phyloP scores from a whole-genome alignment of 2,888 invertebrate genomes.

The Operophtera brumata region DNA sequence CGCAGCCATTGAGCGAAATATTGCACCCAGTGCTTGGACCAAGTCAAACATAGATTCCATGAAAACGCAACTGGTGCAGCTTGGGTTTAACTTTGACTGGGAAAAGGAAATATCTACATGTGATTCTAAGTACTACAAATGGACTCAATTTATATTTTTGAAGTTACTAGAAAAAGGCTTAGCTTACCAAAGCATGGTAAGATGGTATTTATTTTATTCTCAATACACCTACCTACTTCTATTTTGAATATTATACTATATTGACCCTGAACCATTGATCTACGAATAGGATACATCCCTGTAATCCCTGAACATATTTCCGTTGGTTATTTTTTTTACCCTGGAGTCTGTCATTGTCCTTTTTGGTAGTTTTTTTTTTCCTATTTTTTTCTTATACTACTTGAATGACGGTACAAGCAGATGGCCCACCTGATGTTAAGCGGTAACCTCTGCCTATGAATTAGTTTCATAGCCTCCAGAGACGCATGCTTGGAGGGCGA shows the following conservation, averaged over 20 bases:
- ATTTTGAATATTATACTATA: neutral
- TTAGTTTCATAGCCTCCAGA: too few relatives aligned
- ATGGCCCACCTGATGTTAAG: too few relatives aligned
- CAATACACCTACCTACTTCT: neutral
- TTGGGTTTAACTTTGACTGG: conserved; percentile 97
- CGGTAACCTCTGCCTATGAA: too few relatives aligned
- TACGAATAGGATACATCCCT: too few relatives aligned
- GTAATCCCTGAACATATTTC: too few relatives aligned
- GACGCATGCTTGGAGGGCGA: too few relatives aligned
- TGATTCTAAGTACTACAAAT: conserved; percentile 92
- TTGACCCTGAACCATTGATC: too few relatives aligned
- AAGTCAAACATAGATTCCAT: conserved; percentile 89
- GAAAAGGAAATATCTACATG: conserved; percentile 93
- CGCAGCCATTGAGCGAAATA: conserved; percentile 93
- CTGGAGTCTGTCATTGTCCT: too few relatives aligned
- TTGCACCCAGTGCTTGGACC: conserved; percentile 94
- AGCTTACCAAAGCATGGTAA: conserved; percentile 91
- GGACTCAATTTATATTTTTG: conserved; percentile 98
- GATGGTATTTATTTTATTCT: conserved; percentile 16
- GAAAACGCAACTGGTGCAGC: conserved; percentile 86
- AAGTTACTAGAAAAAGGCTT: conserved; percentile 91
- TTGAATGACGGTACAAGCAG: too few relatives aligned
- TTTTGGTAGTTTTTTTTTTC: too few relatives aligned
- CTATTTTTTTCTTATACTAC: too few relatives aligned
- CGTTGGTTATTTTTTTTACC: too few relatives aligned